Evolutionary conservation across 2,113 vertebrate species (phyloP), one percentile per base, ranked within the genome.

Genomic region (Aythya baeri): DNA sequence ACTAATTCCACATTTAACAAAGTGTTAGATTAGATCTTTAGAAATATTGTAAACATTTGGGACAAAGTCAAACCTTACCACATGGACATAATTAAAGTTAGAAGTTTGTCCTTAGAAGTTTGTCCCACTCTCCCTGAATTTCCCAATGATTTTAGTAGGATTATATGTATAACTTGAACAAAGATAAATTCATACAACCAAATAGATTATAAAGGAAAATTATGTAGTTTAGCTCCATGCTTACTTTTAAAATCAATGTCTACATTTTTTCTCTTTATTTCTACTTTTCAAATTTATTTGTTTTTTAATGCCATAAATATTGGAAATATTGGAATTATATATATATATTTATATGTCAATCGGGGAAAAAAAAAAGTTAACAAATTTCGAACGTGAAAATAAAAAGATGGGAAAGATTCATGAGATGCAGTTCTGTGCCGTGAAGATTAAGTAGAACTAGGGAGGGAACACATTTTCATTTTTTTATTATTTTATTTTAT

Each of bases 401-500:
- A 9, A 84, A 87, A 93, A 79, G 36, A 82, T 31, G 11, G 41
- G 7, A 83, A 90, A 84, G 44, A 91, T 83, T 91, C 61, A 43
- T 94, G 31, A 71, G 49, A 55, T 10, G 17, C 12, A 88, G 29
- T 13, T 88, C 46, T 92, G 41, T 59, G 52, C 57, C 13, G 50
- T 25, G 23, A 91, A 83, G 57, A 92, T 93, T 87, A 85, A 94
- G 93, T 17, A 93, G 52, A 88, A 63, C 22, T 72, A 66, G 91
- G 82, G 32, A 66, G 32, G 62, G 67, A 83, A 83, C 3, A 43
- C 0, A 0, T 41, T 70, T 55, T 31, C 58, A 20, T 49, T 21
- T 41, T 41, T 5, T 46, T 58, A 50, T 43, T 31, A 58, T 0
- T 36, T 83, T 62, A 54, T 32, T 66, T 50, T 27, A 52, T 25